Conservation (phyloP, 2,888 invertebrate genomes). For the Hirudinaria manillensis region DNA sequence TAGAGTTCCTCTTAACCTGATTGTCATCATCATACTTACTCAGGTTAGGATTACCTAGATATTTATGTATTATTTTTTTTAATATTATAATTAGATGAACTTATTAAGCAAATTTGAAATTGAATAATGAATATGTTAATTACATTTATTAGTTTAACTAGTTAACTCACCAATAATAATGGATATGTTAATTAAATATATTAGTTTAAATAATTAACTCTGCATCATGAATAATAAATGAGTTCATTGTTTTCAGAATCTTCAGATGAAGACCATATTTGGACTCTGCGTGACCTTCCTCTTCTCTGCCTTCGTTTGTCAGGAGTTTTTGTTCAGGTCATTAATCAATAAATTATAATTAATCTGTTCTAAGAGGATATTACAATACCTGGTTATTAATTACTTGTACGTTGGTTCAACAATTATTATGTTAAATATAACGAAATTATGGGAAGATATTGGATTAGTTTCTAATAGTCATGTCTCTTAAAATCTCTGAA, state of each 20-base stretch:
- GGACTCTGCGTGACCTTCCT: slow-evolving; percentile 55
- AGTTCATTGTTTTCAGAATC: slow-evolving; percentile 45
- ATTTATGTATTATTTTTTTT: neutral
- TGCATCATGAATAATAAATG: too few species aligned
- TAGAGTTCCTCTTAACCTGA: slow-evolving; percentile 57
- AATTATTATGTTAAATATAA: too few species aligned
- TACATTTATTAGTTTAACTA: too few species aligned
- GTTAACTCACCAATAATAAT: too few species aligned
- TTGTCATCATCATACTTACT: slow-evolving; percentile 55
- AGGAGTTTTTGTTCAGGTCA: slow-evolving; percentile 51
- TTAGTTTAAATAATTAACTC: too few species aligned
- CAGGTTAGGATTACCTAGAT: slow-evolving; percentile 47
- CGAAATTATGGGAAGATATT: too few species aligned
- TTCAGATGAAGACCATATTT: slow-evolving; percentile 54
- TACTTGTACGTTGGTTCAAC: too few species aligned
- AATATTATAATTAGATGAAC: neutral
- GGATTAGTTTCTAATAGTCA: too few species aligned
- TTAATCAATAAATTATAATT: slow-evolving; percentile 30
- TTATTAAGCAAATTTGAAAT: neutral
- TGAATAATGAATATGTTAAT: too few species aligned
- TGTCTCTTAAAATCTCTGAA: too few species aligned
- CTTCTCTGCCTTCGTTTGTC: slow-evolving; percentile 48
- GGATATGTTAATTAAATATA: too few species aligned
- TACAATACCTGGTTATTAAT: too few species aligned
- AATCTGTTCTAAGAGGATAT: neutral